Conservation (phyloP, 2,888 invertebrate genomes). For the Nineta flava region DNA sequence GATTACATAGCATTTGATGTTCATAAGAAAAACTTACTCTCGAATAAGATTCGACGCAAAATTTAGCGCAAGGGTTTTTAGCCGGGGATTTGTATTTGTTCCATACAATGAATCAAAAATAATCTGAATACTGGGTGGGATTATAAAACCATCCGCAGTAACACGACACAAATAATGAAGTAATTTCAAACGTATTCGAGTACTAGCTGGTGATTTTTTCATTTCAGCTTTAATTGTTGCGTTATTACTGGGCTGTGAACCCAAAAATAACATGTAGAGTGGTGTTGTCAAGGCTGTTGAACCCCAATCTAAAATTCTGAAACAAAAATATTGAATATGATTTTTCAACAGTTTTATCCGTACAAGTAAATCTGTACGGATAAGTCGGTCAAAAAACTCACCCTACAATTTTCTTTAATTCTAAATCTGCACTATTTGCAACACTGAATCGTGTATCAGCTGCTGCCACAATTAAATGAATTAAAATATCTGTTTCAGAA, state of each 20-base stretch:
- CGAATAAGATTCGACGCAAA: conserved; percentile 67
- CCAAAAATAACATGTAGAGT: conserved; percentile 65
- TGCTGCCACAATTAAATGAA: conserved; percentile 69
- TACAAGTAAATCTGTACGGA: conserved; percentile 1
- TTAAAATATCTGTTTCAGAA: conserved; percentile 52
- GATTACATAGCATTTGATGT: neutral
- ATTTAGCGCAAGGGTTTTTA: conserved; percentile 66
- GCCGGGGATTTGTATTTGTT: conserved; percentile 62
- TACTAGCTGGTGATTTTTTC: conserved; percentile 62
- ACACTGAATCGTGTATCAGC: conserved; percentile 82
- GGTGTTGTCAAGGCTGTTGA: conserved; percentile 50
- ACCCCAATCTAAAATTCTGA: conserved; percentile 64
- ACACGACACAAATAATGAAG: conserved; percentile 67
- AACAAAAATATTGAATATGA: conserved; percentile 16
- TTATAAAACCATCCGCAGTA: conserved; percentile 51
- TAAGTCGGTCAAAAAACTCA: too few species aligned
- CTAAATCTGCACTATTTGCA: conserved; percentile 72
- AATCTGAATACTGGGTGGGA: conserved; percentile 72
- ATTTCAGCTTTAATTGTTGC: conserved; percentile 45
- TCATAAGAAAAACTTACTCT: conserved; percentile 34
- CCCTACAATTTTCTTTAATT: conserved; percentile 63
- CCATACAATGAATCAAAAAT: conserved; percentile 81
- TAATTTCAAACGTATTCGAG: conserved; percentile 69
- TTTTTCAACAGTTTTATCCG: neutral
- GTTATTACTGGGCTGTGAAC: conserved; percentile 32